Percentiles rank a stretch among this genome's conserved stretches.
Conservation (phyloP, 2,888 invertebrate genomes). For the Dione vanillae region DNA sequence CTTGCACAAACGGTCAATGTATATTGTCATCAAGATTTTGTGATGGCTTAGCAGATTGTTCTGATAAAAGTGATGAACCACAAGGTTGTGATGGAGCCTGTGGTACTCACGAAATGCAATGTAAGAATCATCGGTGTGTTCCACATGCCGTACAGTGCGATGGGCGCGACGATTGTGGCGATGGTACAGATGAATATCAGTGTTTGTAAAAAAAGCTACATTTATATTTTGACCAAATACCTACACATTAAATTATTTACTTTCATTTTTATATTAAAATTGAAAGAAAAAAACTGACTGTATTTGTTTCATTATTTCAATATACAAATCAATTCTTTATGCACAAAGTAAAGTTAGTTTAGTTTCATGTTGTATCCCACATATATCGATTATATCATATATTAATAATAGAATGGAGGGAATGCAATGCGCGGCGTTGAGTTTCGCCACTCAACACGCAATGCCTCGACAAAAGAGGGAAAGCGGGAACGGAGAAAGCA, state of each 20-base stretch:
- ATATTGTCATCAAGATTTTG: slow-evolving; percentile 87
- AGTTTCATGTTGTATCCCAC: no score
- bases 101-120: slow-evolving; percentile 76
- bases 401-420: no score
- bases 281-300: not conserved
- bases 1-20: slow-evolving; percentile 87
- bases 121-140: slow-evolving; percentile 86
- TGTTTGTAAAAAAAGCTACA: slow-evolving; percentile 58
- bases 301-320: not conserved
- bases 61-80: slow-evolving; percentile 89
- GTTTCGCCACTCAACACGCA: no score
- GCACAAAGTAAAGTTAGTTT: no score
- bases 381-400: no score
- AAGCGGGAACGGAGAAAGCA: no score
- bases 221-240: slow-evolving; percentile 6
- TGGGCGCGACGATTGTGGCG: slow-evolving; percentile 86
- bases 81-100: slow-evolving; percentile 81
- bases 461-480: no score
- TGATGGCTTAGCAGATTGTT: slow-evolving; percentile 87
- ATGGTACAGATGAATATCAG: slow-evolving; percentile 87
- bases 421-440: no score
- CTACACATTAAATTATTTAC: slow-evolving; percentile 14
- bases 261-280: slow-evolving; percentile 30
- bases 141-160: slow-evolving; percentile 85
- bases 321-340: not conserved